Base-by-base conservation (phyloP, 53 echinoderm and acorn worm genomes). In the Pentamera pediparva region DNA sequence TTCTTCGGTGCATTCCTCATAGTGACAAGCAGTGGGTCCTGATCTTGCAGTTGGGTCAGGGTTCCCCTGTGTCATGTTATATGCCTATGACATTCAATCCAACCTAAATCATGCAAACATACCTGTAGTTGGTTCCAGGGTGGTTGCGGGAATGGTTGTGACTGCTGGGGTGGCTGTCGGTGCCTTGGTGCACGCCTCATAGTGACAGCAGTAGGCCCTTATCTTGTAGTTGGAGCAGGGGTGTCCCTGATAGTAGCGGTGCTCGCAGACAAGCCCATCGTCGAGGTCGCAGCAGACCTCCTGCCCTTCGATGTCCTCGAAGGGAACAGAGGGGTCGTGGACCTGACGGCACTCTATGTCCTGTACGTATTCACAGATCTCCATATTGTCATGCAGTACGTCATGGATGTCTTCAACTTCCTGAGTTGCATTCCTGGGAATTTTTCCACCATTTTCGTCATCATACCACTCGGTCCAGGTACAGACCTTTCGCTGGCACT, bases 381-480 rank as follows among this genome's bases (percentile, higher is more conserved):
- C 45, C 67, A 67, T 67, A 21, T 67, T 67, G 4, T 67, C 67
- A 12, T 67, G 17, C 30, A 67, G 45, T 26, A 67, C 45, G 11
- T 67, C 67, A 43, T 43, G 26, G 5, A 67, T 67, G 17, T 67
- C 67, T 67, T 67, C 67, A 67, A 67, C 45, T 43, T 67, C 67
- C 26, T 67, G 67, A 18, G 67, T 67, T 29, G 41, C 67, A 43
- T 67, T 67, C 29, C 47, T 39, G 27, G 27, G 13, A 12, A 67
- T 67, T 28, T 59, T 18, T 31, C 17, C 26, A 32, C 77, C 77
- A 22, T 26, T 36, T 32, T 83, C 83, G 28, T 77, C 77, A 48
- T 83, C 77, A 39, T 76, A 70, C 59, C 77, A 83, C 12, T 53
- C 54, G 22, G 76, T 83, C 83, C 83, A 83, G 29, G 69, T 59